A percentile compares a stretch with the other conserved stretches of the same genome.
Conservation (phyloP, 2,113 vertebrate genomes). For the Cheilinus undulatus region DNA sequence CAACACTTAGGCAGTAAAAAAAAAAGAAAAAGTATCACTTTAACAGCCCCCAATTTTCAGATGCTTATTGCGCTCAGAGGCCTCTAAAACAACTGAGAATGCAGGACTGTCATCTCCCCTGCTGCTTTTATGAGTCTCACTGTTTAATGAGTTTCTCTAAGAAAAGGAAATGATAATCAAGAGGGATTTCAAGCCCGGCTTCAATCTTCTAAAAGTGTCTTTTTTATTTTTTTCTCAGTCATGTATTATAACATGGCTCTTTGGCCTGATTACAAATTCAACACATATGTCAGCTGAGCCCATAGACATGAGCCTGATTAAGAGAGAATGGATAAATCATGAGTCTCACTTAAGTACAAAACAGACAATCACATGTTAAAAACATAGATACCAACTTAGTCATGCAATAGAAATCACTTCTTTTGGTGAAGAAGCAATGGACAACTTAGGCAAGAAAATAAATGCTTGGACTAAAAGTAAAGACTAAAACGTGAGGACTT, state of each 20-base stretch:
- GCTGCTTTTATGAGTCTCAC: constrained; percentile 70
- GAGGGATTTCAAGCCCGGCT: constrained; percentile 68
- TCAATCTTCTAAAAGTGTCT: constrained; percentile 57
- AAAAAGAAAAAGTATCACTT: constrained; percentile 62
- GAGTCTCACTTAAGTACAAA: not conserved
- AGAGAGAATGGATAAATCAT: not conserved
- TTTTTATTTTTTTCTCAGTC: constrained; percentile 20
- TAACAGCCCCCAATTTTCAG: constrained; percentile 66
- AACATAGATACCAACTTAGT: not conserved
- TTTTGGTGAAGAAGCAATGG: too few species aligned
- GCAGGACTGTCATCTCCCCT: constrained; percentile 67
- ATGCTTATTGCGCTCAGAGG: constrained; percentile 72
- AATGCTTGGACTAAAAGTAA: too few species aligned
- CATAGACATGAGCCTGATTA: constrained; percentile 9
- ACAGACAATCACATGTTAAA: not conserved
- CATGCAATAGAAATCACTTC: not conserved
- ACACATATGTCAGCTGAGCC: constrained; percentile 15
- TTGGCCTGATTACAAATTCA: constrained; percentile 48
- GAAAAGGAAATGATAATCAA: constrained; percentile 75
- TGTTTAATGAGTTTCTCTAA: constrained; percentile 80
- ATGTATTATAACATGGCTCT: constrained; percentile 52
- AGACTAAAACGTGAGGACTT: too few species aligned
- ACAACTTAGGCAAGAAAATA: too few species aligned
- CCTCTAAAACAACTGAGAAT: constrained; percentile 72
- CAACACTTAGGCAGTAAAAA: constrained; percentile 69